Base-by-base conservation (phyloP, 2,888 invertebrate genomes). In the Nemotelus pantherinus region DNA sequence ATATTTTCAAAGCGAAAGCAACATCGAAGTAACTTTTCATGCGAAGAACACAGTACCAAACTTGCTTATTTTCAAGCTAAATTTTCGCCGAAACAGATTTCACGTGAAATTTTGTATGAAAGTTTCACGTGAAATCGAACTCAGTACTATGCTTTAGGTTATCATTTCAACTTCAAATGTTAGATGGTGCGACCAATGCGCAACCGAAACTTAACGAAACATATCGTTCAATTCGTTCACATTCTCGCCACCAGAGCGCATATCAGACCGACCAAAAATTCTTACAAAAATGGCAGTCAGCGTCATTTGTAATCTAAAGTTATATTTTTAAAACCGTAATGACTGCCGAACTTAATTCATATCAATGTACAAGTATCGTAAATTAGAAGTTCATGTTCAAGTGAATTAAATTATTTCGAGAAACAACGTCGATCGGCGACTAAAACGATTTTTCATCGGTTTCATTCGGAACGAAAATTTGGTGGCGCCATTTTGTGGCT, bases 401-500 rank as follows among this genome's bases (percentile, higher is more conserved):
- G 25, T 25, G 25, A 25, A 25, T 25, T 25, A 60, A 39, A 41
- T 60, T 60, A 25, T 25, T 60, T 60, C 41, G 4, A 41, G 60
- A 25, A 7, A n/a, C 41, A 9, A 3, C 65, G 65, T 3, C 44
- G 7, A 43, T 45, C 2, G 10, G 47, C 9, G 25, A 25, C 25
- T 25, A 25, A 25, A 63, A 9, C 53, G 53, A 50, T 48, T 9
- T 43, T 55, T 50, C n/a, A 41, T 63, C 63, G 63, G 25, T 74
- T 74, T 1, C 25, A 25, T 74, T 74, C 63, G 43, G 47, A n/a
- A 44, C 41, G 63, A 25, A 41, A 74, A 58, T 2, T 74, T 25
- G 39, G 60, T 79, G 77, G 79, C 79, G 79, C 79, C 79, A 79
- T 79, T 79, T 79, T 79, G 79, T 77, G 79, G 70, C 75, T 77